A percentile compares a stretch with the other conserved stretches of the same genome.
Evolutionary conservation across 2,797 vertebrate species (phyloP).

Genomic region (Hemibagrus guttatus): DNA sequence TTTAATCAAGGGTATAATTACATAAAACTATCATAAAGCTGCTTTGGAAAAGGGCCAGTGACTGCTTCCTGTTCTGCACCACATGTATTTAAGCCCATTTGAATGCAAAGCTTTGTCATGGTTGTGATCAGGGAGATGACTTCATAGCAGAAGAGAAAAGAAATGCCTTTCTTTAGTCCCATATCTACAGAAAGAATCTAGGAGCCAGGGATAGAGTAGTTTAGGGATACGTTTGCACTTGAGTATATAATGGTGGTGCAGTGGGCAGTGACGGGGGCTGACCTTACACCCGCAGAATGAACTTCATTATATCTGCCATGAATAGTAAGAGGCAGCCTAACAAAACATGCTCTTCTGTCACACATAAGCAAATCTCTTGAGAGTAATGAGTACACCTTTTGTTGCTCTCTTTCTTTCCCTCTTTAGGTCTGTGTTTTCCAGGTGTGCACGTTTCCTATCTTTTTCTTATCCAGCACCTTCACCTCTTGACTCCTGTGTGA

Average conservation of each 20-base stretch:
- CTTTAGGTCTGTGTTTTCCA: slow-evolving; percentile 18
- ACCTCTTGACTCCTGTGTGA: slow-evolving; percentile 40
- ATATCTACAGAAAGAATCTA: slow-evolving; percentile 25
- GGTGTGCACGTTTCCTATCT: slow-evolving; percentile 16
- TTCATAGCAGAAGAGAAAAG: slow-evolving; percentile 11
- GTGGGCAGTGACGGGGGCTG: background rate
- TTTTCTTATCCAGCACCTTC: slow-evolving; percentile 22
- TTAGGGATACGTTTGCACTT: slow-evolving; percentile 1
- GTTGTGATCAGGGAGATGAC: background rate
- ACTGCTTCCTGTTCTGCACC: background rate
- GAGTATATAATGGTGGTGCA: slow-evolving; percentile 13
- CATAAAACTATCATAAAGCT: slow-evolving; percentile 21
- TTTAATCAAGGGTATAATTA: slow-evolving; percentile 31
- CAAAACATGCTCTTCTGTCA: slow-evolving; percentile 4
- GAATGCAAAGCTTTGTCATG: background rate
- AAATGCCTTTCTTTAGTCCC: slow-evolving; percentile 12
- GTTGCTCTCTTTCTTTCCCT: background rate
- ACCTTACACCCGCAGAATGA: slow-evolving; percentile 22
- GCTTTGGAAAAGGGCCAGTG: slow-evolving; percentile 17
- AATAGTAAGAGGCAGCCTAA: slow-evolving; percentile 14
- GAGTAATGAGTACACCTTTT: slow-evolving; percentile 12
- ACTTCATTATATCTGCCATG: slow-evolving; percentile 27
- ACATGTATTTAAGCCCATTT: background rate
- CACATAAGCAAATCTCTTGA: slow-evolving; percentile 38
- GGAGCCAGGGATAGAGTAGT: background rate